Evolutionary conservation across 2,113 vertebrate genomes (phyloP), one percentile per base, ranked within the genome.

Genomic region (Heloderma charlesbogerti): DNA sequence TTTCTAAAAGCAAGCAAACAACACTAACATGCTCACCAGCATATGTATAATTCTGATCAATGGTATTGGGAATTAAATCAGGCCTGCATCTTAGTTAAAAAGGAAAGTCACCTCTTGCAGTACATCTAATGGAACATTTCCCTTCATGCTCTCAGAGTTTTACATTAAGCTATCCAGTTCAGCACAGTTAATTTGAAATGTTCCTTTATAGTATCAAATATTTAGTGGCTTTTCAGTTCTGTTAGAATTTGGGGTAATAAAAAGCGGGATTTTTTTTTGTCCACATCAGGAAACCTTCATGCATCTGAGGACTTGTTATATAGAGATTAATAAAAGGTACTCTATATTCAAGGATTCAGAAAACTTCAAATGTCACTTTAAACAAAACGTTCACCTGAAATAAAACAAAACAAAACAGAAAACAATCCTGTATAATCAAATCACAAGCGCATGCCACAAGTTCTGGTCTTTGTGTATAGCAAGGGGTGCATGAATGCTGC

Each of bases 11-110:
- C 79, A 74, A 54, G 10, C 51, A 54, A 54, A 54, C 51, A 48
- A 7, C 20, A 20, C 48, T 51, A 51, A 51, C 48, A 63, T 43
- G 57, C 25, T 84, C 80, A n/a, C 43, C 6, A n/a, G 84, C 45
- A 85, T 45, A 27, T 78, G 45, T 25, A 45, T 40, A 63, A n/a
- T 90, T 51, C 69, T 89, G 43, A 71, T 63, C 8, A 45, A 31
- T 72, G 25, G 12, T 57, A 81, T 93, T 84, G 91, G 83, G 66
- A 89, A 86, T 77, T 43, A 67, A 77, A 69, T 89, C 71, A 85
- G 87, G 71, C 18, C 10, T 40, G 18, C 74, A 88, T 54, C 37
- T 85, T 89, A 43, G 1, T 3, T 85, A 22, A 57, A 77, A 71
- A 37, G 71, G 29, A 84, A 88, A 54, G 54, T 10, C 54, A 74